Percentiles rank a stretch among this genome's conserved stretches.
Conservation (phyloP, 2,888 invertebrate species). For the Drosophila putrida region DNA sequence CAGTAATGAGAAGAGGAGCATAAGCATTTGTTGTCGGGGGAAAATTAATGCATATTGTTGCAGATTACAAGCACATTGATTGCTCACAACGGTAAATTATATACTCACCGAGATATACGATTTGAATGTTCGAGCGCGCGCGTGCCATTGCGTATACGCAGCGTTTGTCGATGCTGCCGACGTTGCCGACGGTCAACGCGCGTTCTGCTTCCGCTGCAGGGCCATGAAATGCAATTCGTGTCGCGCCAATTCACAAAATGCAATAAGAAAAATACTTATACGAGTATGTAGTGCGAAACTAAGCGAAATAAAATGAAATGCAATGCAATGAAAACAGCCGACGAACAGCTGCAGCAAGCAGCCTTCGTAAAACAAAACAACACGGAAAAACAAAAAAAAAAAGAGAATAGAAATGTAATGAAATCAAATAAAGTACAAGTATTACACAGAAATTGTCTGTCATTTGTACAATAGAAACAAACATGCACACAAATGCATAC, state of each 20-base stretch:
- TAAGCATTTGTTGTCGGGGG: conserved; percentile 2
- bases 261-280: conserved; percentile 44
- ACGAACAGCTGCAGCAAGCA: conserved; percentile 47
- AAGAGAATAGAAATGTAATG: conserved; percentile 16
- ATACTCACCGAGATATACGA: conserved; percentile 4
- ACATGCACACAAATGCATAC: conserved; percentile 21
- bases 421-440: conserved; percentile 15
- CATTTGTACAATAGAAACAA: conserved; percentile 21
- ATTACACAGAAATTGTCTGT: conserved; percentile 46
- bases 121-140: conserved; percentile 45
- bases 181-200: conserved; percentile 40
- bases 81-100: conserved; percentile 58
- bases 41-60: conserved; percentile 57
- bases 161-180: conserved; percentile 48
- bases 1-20: conserved; percentile 3
- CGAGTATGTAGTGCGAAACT: conserved; percentile 29
- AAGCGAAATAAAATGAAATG: conserved; percentile 29
- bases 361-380: conserved; percentile 54
- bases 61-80: conserved; percentile 59
- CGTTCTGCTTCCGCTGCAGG: conserved; percentile 73
- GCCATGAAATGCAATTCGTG: conserved; percentile 67
- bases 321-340: conserved; percentile 39
- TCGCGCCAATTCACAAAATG: conserved; percentile 52
- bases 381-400: conserved; percentile 11
- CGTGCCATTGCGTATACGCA: conserved; percentile 80